A percentile compares a stretch with the other conserved stretches of the same genome.
Conservation (phyloP, 2,797 vertebrate genomes). For the Chaenodraco wilsoni region DNA sequence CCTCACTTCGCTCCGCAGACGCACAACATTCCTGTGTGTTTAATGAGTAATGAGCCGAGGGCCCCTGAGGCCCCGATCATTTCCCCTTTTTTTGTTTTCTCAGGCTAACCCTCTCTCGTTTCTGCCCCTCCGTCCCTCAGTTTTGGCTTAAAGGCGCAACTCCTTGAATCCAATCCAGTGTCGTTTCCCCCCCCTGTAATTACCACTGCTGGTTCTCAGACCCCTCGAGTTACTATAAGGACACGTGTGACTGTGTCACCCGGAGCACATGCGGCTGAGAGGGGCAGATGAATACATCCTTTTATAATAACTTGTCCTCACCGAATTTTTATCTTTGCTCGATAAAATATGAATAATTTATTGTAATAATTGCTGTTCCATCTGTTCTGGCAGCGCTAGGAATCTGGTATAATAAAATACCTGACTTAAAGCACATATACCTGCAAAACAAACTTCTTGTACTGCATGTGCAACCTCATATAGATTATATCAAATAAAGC, state of each 20-base stretch:
- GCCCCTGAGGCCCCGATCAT: conserved; percentile 17
- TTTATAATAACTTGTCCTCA: conserved; percentile 5
- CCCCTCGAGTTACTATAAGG: conserved; percentile 24
- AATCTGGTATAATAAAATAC: background rate
- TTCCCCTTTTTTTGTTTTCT: conserved; percentile 27
- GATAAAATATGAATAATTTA: conserved; percentile 2
- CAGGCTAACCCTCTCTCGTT: conserved; percentile 26
- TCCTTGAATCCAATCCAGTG: conserved; percentile 16
- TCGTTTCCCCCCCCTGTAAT: conserved; percentile 3
- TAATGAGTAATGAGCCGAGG: conserved; percentile 60
- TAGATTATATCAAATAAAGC: background rate
- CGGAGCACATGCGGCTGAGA: background rate
- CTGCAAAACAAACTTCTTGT: background rate
- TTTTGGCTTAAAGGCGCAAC: conserved; percentile 18
- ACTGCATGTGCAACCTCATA: background rate
- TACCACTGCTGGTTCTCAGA: too few relatives aligned
- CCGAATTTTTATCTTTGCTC: background rate
- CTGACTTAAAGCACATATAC: too few relatives aligned
- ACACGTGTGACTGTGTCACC: conserved; percentile 35
- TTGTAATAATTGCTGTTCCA: background rate
- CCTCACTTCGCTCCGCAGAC: background rate
- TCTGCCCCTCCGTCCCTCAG: background rate
- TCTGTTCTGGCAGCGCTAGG: background rate
- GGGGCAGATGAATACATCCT: conserved; percentile 6
- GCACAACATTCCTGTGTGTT: conserved; percentile 55